Evolutionary conservation across 2,888 invertebrate species (phyloP).

Genomic region (Nymphalis polychloros): DNA sequence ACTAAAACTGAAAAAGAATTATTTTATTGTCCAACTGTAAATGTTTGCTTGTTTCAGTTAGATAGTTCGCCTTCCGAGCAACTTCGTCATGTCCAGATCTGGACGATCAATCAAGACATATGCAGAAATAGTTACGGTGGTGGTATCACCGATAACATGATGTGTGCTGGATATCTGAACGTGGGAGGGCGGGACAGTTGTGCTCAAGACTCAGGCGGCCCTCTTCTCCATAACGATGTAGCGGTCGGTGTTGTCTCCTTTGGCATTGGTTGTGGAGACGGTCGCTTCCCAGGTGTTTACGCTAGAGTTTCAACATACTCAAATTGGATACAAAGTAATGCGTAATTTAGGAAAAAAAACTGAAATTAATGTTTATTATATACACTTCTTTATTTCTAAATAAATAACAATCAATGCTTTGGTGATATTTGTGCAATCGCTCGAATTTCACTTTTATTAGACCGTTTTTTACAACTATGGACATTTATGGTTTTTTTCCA

Average conservation of each 20-base stretch:
- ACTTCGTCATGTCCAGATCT: conserved; percentile 18
- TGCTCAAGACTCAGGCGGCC: conserved; percentile 50
- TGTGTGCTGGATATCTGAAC: neutral
- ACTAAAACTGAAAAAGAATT: too few relatives aligned
- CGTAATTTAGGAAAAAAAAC: neutral
- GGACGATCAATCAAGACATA: conserved; percentile 19
- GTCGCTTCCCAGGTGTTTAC: conserved; percentile 49
- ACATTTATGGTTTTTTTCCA: too few relatives aligned
- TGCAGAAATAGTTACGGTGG: conserved; percentile 12
- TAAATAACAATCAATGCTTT: too few relatives aligned
- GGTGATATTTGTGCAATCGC: too few relatives aligned
- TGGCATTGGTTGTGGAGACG: conserved; percentile 49
- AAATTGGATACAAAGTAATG: conserved; percentile 17
- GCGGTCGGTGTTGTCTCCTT: conserved; percentile 47
- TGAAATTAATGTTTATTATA: neutral
- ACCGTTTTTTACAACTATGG: too few relatives aligned
- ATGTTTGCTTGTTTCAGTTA: neutral
- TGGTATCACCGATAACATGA: neutral
- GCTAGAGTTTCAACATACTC: conserved; percentile 49
- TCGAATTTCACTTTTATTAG: too few relatives aligned
- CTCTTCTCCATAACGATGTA: conserved; percentile 56
- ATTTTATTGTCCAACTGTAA: too few relatives aligned
- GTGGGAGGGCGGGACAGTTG: neutral
- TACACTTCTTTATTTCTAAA: too few relatives aligned
- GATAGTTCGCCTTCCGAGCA: conserved; percentile 6